Base-by-base conservation (phyloP, 2,888 invertebrate species). In the Hirtodrosophila confusa region DNA sequence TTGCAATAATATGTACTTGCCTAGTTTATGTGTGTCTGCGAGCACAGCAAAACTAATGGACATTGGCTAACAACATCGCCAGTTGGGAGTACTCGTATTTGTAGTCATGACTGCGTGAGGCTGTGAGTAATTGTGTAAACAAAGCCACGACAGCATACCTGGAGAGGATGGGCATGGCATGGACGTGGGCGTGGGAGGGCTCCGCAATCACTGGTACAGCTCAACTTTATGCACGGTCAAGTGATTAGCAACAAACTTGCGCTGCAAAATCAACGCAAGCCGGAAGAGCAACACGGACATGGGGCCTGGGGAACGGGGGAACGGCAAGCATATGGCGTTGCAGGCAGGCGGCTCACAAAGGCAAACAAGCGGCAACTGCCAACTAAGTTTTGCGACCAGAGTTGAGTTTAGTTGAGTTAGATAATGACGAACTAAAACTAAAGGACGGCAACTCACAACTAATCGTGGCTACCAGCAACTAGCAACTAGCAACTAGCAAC, bases 211-310 rank as follows among this genome's bases (percentile, higher is more conserved):
- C 73, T 60, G 74, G 74, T 51, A 64, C 62, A 70, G 64, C 67
- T 58, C 69, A 86, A 86, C 86, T 80, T 76, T 79, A 65, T 79
- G 54, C 68, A 72, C 72, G 83, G 73, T 80, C 85, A 87, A 86
- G 85, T 89, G 86, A 88, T 89, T 88, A 88, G 85, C 80, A 82
- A 78, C 79, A 84, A 86, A 86, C 73, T 80, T 80, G 74, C 69
- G 67, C 70, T 64, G 75, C 80, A 55, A 72, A 73, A 75, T 82
- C 79, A 87, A 78, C 79, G 69, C 69, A 69, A 43, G 60, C 82
- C 54, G 70, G 75, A 82, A 72, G 50, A 69, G 69, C 49, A 63
- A 49, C 54, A 50, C 24, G 36, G 41, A n/a, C 56, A 39, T 0
- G 44, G 27, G 33, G 31, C 10, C 17, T 17, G 24, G 41, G 37